Base-by-base conservation (phyloP, 2,797 vertebrate genomes). In the Peromyscus nudipes region DNA sequence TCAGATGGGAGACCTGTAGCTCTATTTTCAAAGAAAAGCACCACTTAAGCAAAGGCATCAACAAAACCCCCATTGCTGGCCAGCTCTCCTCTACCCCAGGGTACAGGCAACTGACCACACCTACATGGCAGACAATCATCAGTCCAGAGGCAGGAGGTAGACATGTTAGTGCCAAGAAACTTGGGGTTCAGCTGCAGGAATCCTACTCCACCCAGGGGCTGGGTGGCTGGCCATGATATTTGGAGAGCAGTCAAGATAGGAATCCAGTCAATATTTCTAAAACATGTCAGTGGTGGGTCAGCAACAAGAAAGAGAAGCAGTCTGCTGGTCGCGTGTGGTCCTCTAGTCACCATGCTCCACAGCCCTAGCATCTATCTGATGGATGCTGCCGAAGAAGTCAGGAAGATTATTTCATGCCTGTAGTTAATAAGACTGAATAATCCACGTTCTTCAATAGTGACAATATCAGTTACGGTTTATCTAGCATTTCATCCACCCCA, bases 11-110 rank as follows among this genome's bases (percentile, higher is more conserved):
- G 84, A 80, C 82, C 64, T 60, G 37, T 57, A 64, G 86, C 62
- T 93, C 83, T 79, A 3, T 94, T 93, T 95, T 94, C 79, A 92
- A 84, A 96, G 83, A 31, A 92, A 87, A 95, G 69, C 2, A 12
- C 13, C 69, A 13, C 19, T 90, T n/a, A 37, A 34, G 49, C 76
- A 88, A 77, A 96, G 46, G 62, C 37, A n/a, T 81, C 27, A 40
- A 31, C 80, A 75, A 85, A 40, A 27, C 29, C 27, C 76, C 69
- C 27, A 4, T 27, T 65, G 19, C 1, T 34, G 7, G 10, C 57
- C 75, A 71, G 29, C 43, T 92, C 77, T 79, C 49, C 75, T 31
- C 12, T 6, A 67, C 21, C 29, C 17, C 6, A 0, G 11, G 13
- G 4, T 9, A 7, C 34, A 88, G 60, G 27, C 75, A 43, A 55